These are phyloP conservation scores for Rhabditophanes sp. DNA, from an alignment of 2,888 invertebrate genomes.

Conservation along the genomic window DNA sequence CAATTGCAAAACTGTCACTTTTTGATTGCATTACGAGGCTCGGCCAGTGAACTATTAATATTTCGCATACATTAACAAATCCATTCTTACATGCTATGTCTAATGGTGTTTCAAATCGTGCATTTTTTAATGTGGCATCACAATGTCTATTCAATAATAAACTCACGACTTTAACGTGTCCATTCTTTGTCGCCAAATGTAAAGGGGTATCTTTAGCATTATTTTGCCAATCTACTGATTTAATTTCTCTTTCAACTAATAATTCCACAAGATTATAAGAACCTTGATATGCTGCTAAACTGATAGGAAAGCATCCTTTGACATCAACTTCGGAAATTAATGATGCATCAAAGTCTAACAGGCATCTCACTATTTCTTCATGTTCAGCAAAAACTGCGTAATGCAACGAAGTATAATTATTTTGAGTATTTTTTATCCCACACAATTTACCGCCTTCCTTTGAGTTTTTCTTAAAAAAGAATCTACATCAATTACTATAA, in stretches of 20 bases:
- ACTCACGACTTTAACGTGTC: conserved; percentile 56
- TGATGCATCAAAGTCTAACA: conserved; percentile 24
- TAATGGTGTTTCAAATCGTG: conserved; percentile 66
- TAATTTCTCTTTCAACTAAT: too few species aligned
- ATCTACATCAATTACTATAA: conserved; percentile 6
- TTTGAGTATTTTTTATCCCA: conserved; percentile 16
- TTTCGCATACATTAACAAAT: conserved; percentile 18
- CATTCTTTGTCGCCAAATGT: conserved; percentile 61
- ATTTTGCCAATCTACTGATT: conserved; percentile 20
- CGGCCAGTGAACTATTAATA: conserved; percentile 20
- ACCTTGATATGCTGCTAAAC: conserved; percentile 37
- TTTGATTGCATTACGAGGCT: conserved; percentile 20
- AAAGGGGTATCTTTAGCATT: conserved; percentile 52
- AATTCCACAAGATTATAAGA: conserved; percentile 24
- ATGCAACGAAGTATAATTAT: conserved; percentile 54
- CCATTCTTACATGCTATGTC: conserved; percentile 71
- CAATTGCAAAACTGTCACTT: conserved; percentile 10
- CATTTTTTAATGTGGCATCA: conserved; percentile 28
- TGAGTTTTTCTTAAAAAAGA: conserved; percentile 17
- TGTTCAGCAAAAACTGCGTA: conserved; percentile 62
- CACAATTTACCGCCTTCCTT: conserved; percentile 21
- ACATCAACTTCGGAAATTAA: conserved; percentile 17
- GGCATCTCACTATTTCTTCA: conserved; percentile 50
- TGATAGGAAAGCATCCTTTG: conserved; percentile 31
- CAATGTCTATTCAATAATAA: conserved; percentile 25